Evolutionary conservation across 2,113 vertebrate species (phyloP).

Genomic region (Zosterops hypoxanthus): DNA sequence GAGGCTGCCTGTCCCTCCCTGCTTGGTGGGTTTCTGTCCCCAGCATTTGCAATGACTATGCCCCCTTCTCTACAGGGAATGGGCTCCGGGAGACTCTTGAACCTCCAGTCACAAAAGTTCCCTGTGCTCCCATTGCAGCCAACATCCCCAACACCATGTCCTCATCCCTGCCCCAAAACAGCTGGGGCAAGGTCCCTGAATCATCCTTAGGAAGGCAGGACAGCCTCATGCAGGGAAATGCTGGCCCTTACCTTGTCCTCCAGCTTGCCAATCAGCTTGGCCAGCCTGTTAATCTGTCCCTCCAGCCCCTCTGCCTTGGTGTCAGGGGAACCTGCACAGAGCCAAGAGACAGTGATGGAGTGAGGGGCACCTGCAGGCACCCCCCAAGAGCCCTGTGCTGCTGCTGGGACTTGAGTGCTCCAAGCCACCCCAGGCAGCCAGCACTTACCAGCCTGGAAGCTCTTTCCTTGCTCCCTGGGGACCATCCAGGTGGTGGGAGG

Average conservation of each 20-base stretch:
- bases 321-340: slow-evolving; percentile 72
- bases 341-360: background rate
- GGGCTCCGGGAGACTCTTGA: rapidly evolving
- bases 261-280: slow-evolving; percentile 90
- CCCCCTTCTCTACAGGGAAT: background rate
- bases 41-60: background rate
- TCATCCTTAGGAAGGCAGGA: background rate
- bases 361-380: rapidly evolving
- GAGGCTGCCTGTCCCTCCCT: background rate
- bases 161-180: background rate
- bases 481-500: slow-evolving; percentile 80
- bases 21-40: background rate
- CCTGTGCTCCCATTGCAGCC: background rate
- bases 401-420: rapidly evolving
- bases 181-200: background rate
- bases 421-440: background rate
- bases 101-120: background rate
- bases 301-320: slow-evolving; percentile 90
- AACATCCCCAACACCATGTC: rapidly evolving
- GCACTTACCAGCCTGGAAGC: slow-evolving; percentile 79
- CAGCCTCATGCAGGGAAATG: rapidly evolving
- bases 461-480: slow-evolving; percentile 79
- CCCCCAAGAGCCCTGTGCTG: background rate
- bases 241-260: slow-evolving; percentile 89
- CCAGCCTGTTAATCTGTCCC: slow-evolving; percentile 90